Conservation (phyloP, 2,888 invertebrate species). For the Drepanosiphum platanoidis region DNA sequence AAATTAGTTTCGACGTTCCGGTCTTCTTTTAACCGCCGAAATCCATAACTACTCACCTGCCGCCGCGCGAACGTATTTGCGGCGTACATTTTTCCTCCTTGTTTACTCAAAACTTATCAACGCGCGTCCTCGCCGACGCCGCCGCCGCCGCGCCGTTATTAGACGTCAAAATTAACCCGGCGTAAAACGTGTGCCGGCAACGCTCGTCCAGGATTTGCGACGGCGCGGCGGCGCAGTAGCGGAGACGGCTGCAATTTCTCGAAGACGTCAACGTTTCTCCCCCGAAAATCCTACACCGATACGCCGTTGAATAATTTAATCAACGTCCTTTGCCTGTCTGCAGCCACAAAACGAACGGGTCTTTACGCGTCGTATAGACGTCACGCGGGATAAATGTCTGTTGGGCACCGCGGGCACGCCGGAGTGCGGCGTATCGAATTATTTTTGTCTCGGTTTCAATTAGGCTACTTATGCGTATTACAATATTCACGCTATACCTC, state of each 20-base stretch:
- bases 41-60: too few species aligned
- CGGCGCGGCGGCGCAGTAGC: too few species aligned
- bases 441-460: slow-evolving; percentile 48
- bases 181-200: slow-evolving; percentile 13
- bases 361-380: slow-evolving; percentile 26
- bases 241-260: neutral
- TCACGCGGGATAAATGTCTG: slow-evolving; percentile 48
- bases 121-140: neutral
- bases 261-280: neutral
- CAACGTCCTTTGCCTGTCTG: slow-evolving; percentile 18
- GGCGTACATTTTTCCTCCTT: neutral
- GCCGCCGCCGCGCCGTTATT: neutral
- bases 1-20: too few species aligned
- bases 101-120: neutral
- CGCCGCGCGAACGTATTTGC: neutral
- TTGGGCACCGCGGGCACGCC: neutral
- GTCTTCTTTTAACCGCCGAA: too few species aligned
- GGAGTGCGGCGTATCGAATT: neutral
- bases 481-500: neutral
- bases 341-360: neutral
- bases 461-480: slow-evolving; percentile 18
- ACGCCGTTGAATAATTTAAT: slow-evolving; percentile 29
- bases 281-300: neutral
- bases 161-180: neutral
- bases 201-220: slow-evolving; percentile 13